Evolutionary conservation across 2,113 vertebrate genomes (phyloP).

Genomic region (Phalacrocorax carbo): DNA sequence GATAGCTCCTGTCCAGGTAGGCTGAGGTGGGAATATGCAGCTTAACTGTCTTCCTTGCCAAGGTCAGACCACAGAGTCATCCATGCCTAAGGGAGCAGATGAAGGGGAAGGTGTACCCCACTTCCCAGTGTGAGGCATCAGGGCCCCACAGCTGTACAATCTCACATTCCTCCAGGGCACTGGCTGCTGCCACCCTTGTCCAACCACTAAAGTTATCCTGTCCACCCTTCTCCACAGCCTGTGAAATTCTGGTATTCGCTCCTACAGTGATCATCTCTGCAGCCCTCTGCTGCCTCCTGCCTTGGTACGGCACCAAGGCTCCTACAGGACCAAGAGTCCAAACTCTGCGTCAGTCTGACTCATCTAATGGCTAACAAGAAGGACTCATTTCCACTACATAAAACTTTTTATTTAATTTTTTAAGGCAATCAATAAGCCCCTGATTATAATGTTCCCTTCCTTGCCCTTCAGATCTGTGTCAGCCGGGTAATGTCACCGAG

Average conservation of each 20-base stretch:
- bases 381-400: not conserved
- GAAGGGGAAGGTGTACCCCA: not conserved
- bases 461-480: not conserved
- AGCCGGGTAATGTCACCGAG: not conserved
- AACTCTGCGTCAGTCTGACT: not conserved
- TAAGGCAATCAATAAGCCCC: constrained; percentile 1
- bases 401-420: not conserved
- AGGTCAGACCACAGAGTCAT: not conserved
- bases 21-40: not conserved
- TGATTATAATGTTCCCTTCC: not conserved
- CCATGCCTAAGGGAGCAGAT: rapidly evolving
- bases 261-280: not conserved
- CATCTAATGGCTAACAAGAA: not conserved
- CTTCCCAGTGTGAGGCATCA: not conserved
- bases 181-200: not conserved
- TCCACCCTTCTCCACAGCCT: not conserved
- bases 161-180: not conserved
- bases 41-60: not conserved
- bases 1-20: not conserved
- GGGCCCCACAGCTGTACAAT: not conserved
- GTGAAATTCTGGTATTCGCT: not conserved
- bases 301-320: not conserved
- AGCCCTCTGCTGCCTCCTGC: not conserved
- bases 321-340: not conserved
- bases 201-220: not conserved